phyloP scores from a whole-genome alignment of 2,113 vertebrate species.

The Antigone vipio region DNA sequence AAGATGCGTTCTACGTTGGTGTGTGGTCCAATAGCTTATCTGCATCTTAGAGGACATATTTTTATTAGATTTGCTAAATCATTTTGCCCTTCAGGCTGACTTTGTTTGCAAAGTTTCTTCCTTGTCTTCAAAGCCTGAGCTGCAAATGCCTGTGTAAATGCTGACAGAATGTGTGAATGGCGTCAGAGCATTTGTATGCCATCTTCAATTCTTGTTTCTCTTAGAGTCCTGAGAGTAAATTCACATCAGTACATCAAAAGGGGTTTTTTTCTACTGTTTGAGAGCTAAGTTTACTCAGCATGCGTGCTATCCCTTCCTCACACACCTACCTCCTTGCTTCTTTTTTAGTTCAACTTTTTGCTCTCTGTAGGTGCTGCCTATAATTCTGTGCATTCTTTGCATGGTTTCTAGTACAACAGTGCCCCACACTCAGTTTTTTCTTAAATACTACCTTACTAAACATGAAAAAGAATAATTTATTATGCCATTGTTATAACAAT shows the following conservation, averaged over 20 bases:
- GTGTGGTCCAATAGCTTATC: constrained; percentile 36
- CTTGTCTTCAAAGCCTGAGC: not conserved
- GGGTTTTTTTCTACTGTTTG: not conserved
- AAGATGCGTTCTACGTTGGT: not conserved
- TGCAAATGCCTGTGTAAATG: not conserved
- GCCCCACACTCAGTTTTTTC: not conserved
- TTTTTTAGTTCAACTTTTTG: not conserved
- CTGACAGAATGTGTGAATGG: not conserved
- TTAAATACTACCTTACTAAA: not conserved
- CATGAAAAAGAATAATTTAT: not conserved
- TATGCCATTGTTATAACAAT: not conserved
- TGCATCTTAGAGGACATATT: not conserved
- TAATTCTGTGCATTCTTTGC: not conserved
- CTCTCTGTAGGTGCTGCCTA: not conserved
- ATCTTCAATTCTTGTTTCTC: not conserved
- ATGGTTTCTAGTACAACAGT: not conserved
- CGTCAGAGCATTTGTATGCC: not conserved
- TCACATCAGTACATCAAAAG: not conserved
- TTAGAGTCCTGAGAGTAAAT: not conserved
- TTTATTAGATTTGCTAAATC: not conserved
- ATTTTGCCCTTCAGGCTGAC: not conserved
- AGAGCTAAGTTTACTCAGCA: not conserved
- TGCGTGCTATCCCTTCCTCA: not conserved
- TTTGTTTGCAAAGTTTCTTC: constrained; percentile 4
- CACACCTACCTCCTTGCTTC: not conserved